Base-by-base conservation (phyloP, 1,140 invertebrate genomes). In the Matsumurasca onukii region DNA sequence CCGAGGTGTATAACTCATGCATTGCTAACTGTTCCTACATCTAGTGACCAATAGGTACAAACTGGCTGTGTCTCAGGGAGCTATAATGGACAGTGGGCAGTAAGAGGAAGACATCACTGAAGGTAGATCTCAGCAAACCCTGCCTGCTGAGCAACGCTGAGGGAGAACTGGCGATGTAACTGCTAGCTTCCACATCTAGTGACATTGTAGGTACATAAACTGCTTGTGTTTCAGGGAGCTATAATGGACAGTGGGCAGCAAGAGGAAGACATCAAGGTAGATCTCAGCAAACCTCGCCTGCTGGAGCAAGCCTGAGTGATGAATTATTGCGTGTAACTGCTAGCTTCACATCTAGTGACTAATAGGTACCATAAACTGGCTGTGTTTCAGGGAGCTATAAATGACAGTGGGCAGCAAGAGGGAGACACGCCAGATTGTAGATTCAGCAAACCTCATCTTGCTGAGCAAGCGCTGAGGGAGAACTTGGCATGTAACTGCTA, bases 251-350 rank as follows among this genome's bases (percentile, higher is more conserved):
- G 62, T 65, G 62, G 62, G 2, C 62, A 65, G 22, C 24, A 1
- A 5, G 39, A 39, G 48, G 30, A 65, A 24, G 31, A 65, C 22
- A 20, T 27, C 1, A 65, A 65, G 31, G 34, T 65, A 1, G 62
- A 65, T 45, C 34, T 65, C 5, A 65, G 29, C 62, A 65, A 65
- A 25, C 34, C 62, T 45, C 62, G 62, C 12, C 27, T 63, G 12
- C 17, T 65, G n/a, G 62, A 65, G 31, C 62, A 65, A 45, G 39
- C n/a, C 62, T 3, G 24, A 48, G 3, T 5, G 61, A 13, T n/a
- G 61, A 63, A 34, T 31, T 31, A 25, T 65, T 31, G 62, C 29
- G 39, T 65, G 62, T 31, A 59, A 59, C 25, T 59, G 55, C 55
- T 59, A 59, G 55, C 55, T 24, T 5, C 22, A n/a, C n/a, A n/a